Evolutionary conservation across 2,888 invertebrate genomes (phyloP).

Genomic region (Callosobruchus maculatus): DNA sequence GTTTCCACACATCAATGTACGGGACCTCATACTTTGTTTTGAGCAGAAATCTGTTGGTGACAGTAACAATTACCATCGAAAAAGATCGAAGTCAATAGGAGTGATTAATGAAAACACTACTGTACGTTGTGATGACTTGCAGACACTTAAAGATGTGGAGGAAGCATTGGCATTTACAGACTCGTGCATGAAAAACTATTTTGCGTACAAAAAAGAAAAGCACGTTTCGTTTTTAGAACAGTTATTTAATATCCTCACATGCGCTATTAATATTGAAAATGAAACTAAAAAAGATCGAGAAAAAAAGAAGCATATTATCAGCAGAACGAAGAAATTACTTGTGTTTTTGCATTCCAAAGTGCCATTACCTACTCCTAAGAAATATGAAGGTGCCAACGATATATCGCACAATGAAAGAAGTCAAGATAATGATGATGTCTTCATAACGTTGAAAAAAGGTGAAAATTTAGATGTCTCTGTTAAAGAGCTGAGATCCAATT

Average conservation of each 20-base stretch:
- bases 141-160: conserved; percentile 22
- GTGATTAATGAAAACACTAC: conserved; percentile 14
- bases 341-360: conserved; percentile 24
- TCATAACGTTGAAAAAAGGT: not conserved
- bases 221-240: conserved; percentile 30
- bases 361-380: conserved; percentile 10
- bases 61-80: conserved; percentile 1
- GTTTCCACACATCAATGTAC: conserved; percentile 6
- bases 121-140: conserved; percentile 11
- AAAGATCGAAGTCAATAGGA: conserved; percentile 17
- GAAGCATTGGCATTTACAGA: conserved; percentile 22
- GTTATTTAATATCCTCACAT: conserved; percentile 26
- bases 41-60: conserved; percentile 9
- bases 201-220: conserved; percentile 27
- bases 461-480: not conserved
- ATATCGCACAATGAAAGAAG: not conserved
- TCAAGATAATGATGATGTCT: not conserved
- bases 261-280: conserved; percentile 24
- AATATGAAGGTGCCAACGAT: not conserved
- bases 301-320: conserved; percentile 20
- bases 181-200: conserved; percentile 21
- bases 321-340: conserved; percentile 22
- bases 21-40: conserved; percentile 12
- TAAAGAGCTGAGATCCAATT: not conserved
- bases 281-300: conserved; percentile 16